Conservation (phyloP, 2,888 invertebrate species). For the Achlya flavicornis region DNA sequence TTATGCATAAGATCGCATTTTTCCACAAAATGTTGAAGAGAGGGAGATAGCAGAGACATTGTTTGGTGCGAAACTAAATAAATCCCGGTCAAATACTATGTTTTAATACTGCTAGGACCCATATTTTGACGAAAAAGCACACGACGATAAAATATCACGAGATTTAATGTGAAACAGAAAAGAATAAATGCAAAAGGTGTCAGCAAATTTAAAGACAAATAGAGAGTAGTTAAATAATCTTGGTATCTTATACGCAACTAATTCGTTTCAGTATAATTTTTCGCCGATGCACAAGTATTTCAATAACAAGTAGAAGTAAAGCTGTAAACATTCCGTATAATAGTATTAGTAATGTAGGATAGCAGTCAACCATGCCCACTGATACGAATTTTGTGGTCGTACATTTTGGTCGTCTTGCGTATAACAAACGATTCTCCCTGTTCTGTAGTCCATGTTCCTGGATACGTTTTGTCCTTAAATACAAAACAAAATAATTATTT, state of each 20-base stretch:
- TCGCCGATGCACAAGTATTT: constrained; percentile 50
- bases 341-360: constrained; percentile 70
- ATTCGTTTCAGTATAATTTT: constrained; percentile 29
- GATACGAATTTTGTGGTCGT: constrained; percentile 85
- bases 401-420: constrained; percentile 86
- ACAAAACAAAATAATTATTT: neutral
- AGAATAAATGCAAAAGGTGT: no score
- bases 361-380: constrained; percentile 86
- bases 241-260: constrained; percentile 20
- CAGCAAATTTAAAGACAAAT: no score
- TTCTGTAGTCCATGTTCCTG: constrained; percentile 83
- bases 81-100: no score
- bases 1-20: no score
- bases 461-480: constrained; percentile 68
- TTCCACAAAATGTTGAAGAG: no score
- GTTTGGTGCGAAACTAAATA: no score
- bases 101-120: no score
- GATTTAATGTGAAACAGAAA: no score
- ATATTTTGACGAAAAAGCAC: no score
- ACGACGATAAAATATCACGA: no score
- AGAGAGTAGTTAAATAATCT: neutral
- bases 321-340: constrained; percentile 62
- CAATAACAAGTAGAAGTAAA: constrained; percentile 49
- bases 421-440: constrained; percentile 83
- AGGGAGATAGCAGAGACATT: no score